phyloP scores from a whole-genome alignment of 2,797 vertebrate species.

The Emys orbicularis region DNA sequence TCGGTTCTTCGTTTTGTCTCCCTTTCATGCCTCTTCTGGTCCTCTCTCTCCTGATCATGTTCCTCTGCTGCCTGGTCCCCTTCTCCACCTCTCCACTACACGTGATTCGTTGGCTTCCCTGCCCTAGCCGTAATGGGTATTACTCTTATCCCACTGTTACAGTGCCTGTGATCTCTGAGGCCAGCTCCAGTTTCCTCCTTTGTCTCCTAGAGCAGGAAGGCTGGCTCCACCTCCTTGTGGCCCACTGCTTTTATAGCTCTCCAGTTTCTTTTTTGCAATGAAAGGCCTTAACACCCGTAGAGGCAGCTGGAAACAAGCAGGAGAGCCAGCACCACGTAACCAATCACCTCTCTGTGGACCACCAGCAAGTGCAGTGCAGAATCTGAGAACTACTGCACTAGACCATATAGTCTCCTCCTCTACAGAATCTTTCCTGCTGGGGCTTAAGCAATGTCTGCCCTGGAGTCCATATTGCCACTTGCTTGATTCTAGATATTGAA shows the following conservation, averaged over 20 bases:
- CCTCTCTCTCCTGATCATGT: constrained; percentile 42
- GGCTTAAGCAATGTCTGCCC: neutral
- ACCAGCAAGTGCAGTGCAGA: neutral
- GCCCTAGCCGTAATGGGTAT: constrained; percentile 67
- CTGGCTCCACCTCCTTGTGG: neutral
- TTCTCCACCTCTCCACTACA: constrained; percentile 47
- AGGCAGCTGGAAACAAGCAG: neutral
- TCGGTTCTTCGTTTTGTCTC: constrained; percentile 18
- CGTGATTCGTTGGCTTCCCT: constrained; percentile 49
- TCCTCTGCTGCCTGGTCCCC: constrained; percentile 6
- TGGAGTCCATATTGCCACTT: neutral
- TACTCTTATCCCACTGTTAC: neutral
- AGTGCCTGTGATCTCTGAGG: constrained; percentile 34
- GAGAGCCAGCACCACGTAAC: neutral
- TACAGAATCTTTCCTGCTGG: neutral
- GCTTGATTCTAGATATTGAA: neutral
- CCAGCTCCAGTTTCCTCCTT: neutral
- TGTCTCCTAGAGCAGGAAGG: neutral
- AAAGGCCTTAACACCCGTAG: neutral
- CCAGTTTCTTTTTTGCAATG: neutral
- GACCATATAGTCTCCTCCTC: neutral
- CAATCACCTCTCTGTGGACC: neutral
- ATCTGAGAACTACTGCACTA: neutral
- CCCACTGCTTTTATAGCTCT: neutral
- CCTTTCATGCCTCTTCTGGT: constrained; percentile 33